Evolutionary conservation across 2,797 vertebrate genomes (phyloP), one percentile per base, ranked within the genome.

Genomic region (Sorex maritimensis): DNA sequence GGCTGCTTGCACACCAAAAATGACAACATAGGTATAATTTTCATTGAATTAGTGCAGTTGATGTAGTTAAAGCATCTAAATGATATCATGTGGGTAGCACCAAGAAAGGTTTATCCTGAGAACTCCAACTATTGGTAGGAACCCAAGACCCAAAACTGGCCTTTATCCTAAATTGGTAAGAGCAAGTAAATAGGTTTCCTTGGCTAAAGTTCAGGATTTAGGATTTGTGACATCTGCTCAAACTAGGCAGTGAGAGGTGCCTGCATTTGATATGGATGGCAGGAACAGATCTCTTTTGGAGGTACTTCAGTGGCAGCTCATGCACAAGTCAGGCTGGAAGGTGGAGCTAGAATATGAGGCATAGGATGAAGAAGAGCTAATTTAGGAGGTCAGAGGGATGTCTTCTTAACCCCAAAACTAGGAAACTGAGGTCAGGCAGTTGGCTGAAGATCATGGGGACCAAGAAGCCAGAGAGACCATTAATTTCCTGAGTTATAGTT

Each of bases 401-500:
- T 52, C 49, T 11, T 52, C 49, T 52, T 6, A 52, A 7, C 49
- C 10, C 49, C 41, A 44, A 52, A 52, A 52, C 49, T 52, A 52
- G 58, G 6, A 0, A n/a, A 52, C 77, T 15, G 21, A 79, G 71
- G 46, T 61, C 26, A 79, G 44, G 23, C 8, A n/a, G 23, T 68
- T 5, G 28, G 8, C 0, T 41, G 73, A 84, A 24, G 21, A 21
- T 90, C 21, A 44, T 10, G 6, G 74, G 65, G 1, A 46, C 77
- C 58, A 0, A 0, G 72, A 23, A 94, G 44, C 11, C 23, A 81
- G 86, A 65, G 0, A 41, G 28, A 38, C 41, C 14, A 73, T n/a
- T 86, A 92, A 69, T n/a, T 84, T 92, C 65, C 5, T 38, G 78
- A 89, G 93, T 90, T 81, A 74, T 1, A 95, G 68, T 38, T 84